Conservation (phyloP, 2,888 invertebrate species). For the Brassicogethes aeneus region DNA sequence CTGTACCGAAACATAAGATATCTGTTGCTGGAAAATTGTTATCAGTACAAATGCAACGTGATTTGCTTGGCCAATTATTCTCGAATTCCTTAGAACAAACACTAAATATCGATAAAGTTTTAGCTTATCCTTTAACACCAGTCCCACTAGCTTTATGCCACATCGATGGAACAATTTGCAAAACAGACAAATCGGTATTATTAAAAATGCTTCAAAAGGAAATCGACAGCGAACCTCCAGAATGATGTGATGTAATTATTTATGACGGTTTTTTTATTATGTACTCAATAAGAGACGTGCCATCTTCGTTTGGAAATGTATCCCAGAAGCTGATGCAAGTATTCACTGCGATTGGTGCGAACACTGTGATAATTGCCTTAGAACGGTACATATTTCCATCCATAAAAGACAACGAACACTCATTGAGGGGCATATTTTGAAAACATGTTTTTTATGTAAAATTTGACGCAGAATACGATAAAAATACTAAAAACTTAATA, state of each 20-base stretch:
- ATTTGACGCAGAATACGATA: too few relatives aligned
- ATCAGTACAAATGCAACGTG: conserved; percentile 8
- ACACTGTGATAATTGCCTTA: too few relatives aligned
- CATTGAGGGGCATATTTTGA: too few relatives aligned
- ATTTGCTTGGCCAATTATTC: conserved; percentile 7
- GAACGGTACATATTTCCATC: too few relatives aligned
- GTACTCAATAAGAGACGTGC: conserved; percentile 5
- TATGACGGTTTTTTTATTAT: conserved; percentile 7
- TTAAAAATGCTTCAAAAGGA: conserved; percentile 7
- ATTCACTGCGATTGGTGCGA: too few relatives aligned
- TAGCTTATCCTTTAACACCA: conserved; percentile 9
- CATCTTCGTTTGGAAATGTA: too few relatives aligned
- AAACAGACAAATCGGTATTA: conserved; percentile 11
- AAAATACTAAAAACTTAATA: too few relatives aligned
- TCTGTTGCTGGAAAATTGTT: conserved; percentile 5
- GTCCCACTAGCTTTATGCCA: conserved; percentile 10
- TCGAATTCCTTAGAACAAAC: conserved; percentile 6
- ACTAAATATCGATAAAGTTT: conserved; percentile 6
- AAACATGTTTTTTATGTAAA: too few relatives aligned
- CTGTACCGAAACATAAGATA: too few relatives aligned
- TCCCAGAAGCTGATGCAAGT: too few relatives aligned
- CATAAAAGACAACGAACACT: too few relatives aligned
- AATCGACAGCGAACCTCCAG: conserved; percentile 1
- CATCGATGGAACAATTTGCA: conserved; percentile 9
- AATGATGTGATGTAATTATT: conserved; percentile 7